Evolutionary conservation across 2,113 vertebrate genomes (phyloP).

Genomic region (Microcebus tavaratra): DNA sequence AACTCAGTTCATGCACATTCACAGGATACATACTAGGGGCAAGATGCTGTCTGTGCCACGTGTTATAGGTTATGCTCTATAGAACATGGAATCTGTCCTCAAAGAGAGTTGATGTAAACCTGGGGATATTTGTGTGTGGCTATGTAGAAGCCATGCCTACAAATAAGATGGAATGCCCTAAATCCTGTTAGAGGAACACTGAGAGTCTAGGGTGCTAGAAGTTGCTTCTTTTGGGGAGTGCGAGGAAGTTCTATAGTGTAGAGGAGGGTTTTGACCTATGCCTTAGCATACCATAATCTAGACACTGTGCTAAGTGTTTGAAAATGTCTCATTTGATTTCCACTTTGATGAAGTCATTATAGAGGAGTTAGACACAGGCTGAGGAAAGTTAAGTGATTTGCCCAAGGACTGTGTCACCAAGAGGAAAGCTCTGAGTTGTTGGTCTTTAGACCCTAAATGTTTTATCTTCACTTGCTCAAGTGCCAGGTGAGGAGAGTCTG

Average conservation of each 20-base stretch:
- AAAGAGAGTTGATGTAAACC: not conserved
- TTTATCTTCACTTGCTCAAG: not conserved
- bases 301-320: not conserved
- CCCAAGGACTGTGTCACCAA: not conserved
- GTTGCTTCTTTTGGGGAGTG: not conserved
- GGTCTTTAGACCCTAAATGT: not conserved
- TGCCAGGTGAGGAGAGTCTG: not conserved
- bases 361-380: not conserved
- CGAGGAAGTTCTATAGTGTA: not conserved
- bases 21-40: not conserved
- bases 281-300: not conserved
- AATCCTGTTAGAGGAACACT: not conserved
- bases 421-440: not conserved
- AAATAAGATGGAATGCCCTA: not conserved
- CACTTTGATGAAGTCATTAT: not conserved
- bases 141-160: not conserved
- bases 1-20: not conserved
- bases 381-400: not conserved
- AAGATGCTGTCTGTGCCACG: accelerated
- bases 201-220: not conserved
- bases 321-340: not conserved
- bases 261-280: not conserved
- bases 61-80: not conserved
- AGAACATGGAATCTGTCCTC: not conserved
- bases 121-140: not conserved